phyloP scores from a whole-genome alignment of 2,888 invertebrate genomes.

The Synergus gifuensis region DNA sequence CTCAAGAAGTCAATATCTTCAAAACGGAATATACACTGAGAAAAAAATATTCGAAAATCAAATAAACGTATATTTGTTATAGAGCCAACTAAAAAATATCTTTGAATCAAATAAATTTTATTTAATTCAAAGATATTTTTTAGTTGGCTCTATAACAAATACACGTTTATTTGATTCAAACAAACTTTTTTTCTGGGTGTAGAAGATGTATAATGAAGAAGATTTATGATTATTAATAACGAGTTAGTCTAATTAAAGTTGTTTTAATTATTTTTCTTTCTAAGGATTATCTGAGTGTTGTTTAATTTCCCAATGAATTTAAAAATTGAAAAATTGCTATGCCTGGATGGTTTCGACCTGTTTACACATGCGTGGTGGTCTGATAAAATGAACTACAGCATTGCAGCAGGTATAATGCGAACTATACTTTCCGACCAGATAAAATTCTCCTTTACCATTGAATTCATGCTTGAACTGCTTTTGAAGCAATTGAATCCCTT shows the following conservation, averaged over 20 bases:
- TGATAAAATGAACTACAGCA: slow-evolving; percentile 12
- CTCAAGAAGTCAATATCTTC: slow-evolving; percentile 10
- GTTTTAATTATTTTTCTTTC: too few relatives aligned
- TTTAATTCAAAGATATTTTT: too few relatives aligned
- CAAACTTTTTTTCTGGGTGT: too few relatives aligned
- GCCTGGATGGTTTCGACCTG: slow-evolving; percentile 28
- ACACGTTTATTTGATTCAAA: too few relatives aligned
- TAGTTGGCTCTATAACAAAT: too few relatives aligned
- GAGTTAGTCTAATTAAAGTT: too few relatives aligned
- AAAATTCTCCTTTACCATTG: slow-evolving; percentile 37
- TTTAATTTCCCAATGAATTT: not conserved
- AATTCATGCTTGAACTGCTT: slow-evolving; percentile 40
- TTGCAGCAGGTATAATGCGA: slow-evolving; percentile 26
- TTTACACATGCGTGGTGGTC: slow-evolving; percentile 20
- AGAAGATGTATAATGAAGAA: not conserved
- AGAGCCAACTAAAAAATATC: too few relatives aligned
- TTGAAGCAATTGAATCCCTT: slow-evolving; percentile 36
- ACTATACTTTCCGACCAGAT: slow-evolving; percentile 23
- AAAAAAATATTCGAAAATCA: too few relatives aligned
- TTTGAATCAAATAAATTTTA: too few relatives aligned
- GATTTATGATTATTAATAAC: too few relatives aligned
- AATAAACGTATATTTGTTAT: too few relatives aligned
- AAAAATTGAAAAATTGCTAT: not conserved
- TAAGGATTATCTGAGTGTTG: not conserved
- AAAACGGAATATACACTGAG: not conserved